Conservation (phyloP, 2,113 vertebrate genomes). For the Plotosus lineatus region DNA sequence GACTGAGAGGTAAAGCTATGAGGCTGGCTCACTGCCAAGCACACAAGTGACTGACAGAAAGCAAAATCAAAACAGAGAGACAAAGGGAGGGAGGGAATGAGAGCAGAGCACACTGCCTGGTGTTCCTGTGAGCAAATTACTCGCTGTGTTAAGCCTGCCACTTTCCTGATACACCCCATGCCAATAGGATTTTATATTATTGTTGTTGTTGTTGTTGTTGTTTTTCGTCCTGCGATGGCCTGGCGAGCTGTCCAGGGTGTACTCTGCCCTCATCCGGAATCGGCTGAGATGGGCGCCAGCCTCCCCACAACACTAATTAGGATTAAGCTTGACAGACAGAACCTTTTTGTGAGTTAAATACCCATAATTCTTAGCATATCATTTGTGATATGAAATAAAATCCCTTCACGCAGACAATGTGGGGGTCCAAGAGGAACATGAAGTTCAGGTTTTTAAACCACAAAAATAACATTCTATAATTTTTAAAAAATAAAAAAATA, state of each 20-base stretch:
- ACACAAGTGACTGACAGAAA: conserved; percentile 64
- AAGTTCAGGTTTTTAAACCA: neutral
- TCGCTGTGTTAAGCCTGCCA: too few relatives aligned
- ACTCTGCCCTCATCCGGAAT: too few relatives aligned
- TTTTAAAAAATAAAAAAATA: neutral
- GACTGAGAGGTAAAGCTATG: conserved; percentile 75
- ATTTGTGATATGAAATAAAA: neutral
- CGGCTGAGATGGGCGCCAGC: too few relatives aligned
- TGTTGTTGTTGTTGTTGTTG: neutral
- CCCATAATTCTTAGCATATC: neutral
- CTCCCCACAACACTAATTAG: too few relatives aligned
- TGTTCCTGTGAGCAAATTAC: neutral
- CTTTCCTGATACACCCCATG: neutral
- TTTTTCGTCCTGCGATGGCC: too few relatives aligned
- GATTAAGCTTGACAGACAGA: neutral
- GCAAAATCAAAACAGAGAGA: conserved; percentile 59
- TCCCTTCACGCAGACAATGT: neutral
- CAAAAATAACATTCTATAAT: neutral
- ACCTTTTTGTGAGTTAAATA: neutral
- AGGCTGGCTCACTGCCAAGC: conserved; percentile 78
- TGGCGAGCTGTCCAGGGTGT: too few relatives aligned
- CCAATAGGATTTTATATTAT: neutral
- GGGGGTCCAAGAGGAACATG: neutral
- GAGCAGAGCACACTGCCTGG: conserved; percentile 53
- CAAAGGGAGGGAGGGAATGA: conserved; percentile 3